A percentile compares a stretch with the other conserved stretches of the same genome.
These are phyloP conservation scores for Pitta sordida DNA, from an alignment of 2,113 vertebrate genomes.

Conservation along the genomic window DNA sequence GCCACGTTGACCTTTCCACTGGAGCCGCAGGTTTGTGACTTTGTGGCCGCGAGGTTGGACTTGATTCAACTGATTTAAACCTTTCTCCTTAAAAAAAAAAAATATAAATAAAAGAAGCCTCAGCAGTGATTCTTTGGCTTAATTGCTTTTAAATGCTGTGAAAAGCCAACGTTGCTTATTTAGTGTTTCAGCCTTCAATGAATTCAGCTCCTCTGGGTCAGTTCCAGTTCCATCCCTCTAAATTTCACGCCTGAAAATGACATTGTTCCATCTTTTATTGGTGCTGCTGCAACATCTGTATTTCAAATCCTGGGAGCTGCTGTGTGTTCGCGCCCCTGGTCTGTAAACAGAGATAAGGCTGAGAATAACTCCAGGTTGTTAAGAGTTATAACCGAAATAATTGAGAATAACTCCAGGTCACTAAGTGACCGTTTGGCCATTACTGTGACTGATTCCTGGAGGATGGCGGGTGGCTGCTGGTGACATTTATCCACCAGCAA, in stretches of 20 bases:
- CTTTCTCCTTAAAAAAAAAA: neutral
- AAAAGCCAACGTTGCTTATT: neutral
- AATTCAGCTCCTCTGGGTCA: neutral
- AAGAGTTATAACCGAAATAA: neutral
- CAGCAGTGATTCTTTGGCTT: neutral
- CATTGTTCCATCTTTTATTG: neutral
- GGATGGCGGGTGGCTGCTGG: neutral
- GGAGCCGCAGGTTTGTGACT: neutral
- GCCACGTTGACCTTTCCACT: neutral
- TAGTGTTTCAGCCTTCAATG: neutral
- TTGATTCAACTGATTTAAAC: neutral
- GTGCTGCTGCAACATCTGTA: neutral
- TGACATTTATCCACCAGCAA: neutral
- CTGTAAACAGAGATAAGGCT: neutral
- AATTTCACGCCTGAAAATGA: neutral
- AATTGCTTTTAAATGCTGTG: rapidly evolving
- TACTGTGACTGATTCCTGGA: neutral
- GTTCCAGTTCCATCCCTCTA: rapidly evolving
- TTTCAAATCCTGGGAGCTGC: neutral
- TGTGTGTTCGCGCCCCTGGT: neutral
- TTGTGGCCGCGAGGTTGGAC: neutral
- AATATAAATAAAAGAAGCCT: no score
- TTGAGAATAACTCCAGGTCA: neutral
- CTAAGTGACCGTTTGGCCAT: neutral
- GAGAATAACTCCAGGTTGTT: neutral